phyloP scores from a whole-genome alignment of 92 coral and sea anemone species.

The Nematostella vectensis region DNA sequence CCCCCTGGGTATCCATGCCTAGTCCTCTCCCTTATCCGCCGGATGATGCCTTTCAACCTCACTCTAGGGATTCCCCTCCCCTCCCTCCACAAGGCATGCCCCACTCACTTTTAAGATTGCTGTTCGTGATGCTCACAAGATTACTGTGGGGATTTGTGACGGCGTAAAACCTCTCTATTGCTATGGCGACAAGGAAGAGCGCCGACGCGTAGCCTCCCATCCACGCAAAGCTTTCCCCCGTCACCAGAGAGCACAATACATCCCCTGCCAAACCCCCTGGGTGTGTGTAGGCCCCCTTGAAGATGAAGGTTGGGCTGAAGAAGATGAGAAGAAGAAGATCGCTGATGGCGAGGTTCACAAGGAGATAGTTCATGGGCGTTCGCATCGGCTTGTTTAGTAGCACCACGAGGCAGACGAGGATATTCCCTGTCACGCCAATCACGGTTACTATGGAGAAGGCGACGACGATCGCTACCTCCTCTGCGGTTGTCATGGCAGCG shows the following conservation, averaged over 20 bases:
- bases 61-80: too few species aligned
- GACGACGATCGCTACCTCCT: constrained; percentile 13
- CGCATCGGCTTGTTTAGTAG: constrained; percentile 30
- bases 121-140: background rate
- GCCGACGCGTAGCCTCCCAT: constrained; percentile 44
- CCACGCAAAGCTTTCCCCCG: constrained; percentile 39
- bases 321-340: constrained; percentile 33
- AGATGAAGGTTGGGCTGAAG: constrained; percentile 26
- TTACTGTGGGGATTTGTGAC: constrained; percentile 21
- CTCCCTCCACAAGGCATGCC: too few species aligned
- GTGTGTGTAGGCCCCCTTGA: constrained; percentile 26
- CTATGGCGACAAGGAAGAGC: constrained; percentile 40
- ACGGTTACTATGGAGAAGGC: constrained; percentile 23
- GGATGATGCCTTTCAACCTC: too few species aligned
- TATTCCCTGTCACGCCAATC: constrained; percentile 25
- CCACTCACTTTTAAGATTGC: constrained; percentile 15
- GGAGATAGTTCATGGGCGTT: constrained; percentile 43
- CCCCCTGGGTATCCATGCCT: too few species aligned
- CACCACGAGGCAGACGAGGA: constrained; percentile 29
- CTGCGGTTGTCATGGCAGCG: constrained; percentile 7
- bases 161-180: constrained; percentile 40
- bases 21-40: too few species aligned
- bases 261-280: constrained; percentile 27
- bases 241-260: constrained; percentile 18
- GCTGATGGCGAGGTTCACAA: constrained; percentile 37